These are phyloP conservation scores for Pogonomyrmex barbatus DNA, from an alignment of 1,140 invertebrate species.

Conservation along the genomic window DNA sequence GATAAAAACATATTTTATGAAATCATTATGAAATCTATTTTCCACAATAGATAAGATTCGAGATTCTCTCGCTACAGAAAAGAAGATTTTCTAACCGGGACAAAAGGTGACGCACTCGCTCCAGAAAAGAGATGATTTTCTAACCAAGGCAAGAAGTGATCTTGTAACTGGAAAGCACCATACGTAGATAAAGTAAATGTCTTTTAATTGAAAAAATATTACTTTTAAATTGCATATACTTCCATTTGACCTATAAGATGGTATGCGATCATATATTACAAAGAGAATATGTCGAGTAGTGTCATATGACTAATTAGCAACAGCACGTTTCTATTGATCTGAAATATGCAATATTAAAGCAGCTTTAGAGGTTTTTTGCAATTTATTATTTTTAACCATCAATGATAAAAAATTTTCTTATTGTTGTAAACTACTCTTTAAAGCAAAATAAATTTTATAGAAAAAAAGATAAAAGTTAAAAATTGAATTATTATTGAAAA, in stretches of 20 bases:
- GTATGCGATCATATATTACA: constrained; percentile 1
- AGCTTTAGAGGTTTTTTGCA: background rate
- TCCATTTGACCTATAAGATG: constrained; percentile 2
- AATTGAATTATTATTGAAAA: background rate
- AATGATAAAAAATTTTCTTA: background rate
- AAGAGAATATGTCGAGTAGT: constrained; percentile 9
- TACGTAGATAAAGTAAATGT: background rate
- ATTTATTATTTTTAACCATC: background rate
- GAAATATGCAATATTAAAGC: constrained; percentile 30
- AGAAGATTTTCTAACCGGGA: background rate
- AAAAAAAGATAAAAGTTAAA: background rate
- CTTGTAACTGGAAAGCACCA: background rate
- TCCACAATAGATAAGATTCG: background rate
- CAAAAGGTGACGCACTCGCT: background rate
- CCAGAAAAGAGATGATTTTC: background rate
- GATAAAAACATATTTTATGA: background rate
- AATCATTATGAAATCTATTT: constrained; percentile 8
- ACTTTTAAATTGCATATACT: background rate
- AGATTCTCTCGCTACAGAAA: background rate
- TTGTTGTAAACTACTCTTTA: background rate
- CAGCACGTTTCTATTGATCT: constrained; percentile 52
- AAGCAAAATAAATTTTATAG: background rate
- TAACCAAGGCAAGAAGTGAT: background rate
- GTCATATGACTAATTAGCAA: background rate
- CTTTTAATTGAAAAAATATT: background rate